phyloP scores from a whole-genome alignment of 2,888 invertebrate genomes.

The Ophion slaviceki region DNA sequence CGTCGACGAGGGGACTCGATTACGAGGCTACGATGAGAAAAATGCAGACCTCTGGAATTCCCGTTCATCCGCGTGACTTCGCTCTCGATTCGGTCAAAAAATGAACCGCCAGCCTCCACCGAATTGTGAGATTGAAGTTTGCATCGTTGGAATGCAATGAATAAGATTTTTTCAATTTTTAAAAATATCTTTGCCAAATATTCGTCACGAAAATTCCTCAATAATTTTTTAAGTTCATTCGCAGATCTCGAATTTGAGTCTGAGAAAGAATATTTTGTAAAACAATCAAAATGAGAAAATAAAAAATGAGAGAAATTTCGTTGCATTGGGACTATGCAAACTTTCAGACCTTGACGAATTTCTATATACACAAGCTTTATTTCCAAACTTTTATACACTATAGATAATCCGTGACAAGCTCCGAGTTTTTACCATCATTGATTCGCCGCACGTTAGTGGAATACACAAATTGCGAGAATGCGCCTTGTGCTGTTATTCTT shows the following conservation, averaged over 20 bases:
- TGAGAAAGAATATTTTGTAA: too few relatives aligned
- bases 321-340: neutral
- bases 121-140: too few relatives aligned
- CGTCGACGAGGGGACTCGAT: slow-evolving; percentile 68
- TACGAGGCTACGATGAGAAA: slow-evolving; percentile 71
- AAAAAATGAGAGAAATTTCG: slow-evolving; percentile 19
- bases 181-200: too few relatives aligned
- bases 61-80: slow-evolving; percentile 59
- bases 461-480: slow-evolving; percentile 21
- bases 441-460: neutral
- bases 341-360: neutral
- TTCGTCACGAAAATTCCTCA: neutral
- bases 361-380: slow-evolving; percentile 71
- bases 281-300: neutral
- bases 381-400: slow-evolving; percentile 62
- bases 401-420: slow-evolving; percentile 13
- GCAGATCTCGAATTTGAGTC: too few relatives aligned
- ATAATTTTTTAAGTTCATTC: too few relatives aligned
- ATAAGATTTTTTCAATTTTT: too few relatives aligned
- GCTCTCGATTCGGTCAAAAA: slow-evolving; percentile 36
- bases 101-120: slow-evolving; percentile 4
- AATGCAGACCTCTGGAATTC: slow-evolving; percentile 72
- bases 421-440: neutral
- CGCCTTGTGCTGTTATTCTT: neutral
- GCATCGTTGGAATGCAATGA: too few relatives aligned